Conservation (phyloP, 1,140 invertebrate species). For the Andricus grossulariae region DNA sequence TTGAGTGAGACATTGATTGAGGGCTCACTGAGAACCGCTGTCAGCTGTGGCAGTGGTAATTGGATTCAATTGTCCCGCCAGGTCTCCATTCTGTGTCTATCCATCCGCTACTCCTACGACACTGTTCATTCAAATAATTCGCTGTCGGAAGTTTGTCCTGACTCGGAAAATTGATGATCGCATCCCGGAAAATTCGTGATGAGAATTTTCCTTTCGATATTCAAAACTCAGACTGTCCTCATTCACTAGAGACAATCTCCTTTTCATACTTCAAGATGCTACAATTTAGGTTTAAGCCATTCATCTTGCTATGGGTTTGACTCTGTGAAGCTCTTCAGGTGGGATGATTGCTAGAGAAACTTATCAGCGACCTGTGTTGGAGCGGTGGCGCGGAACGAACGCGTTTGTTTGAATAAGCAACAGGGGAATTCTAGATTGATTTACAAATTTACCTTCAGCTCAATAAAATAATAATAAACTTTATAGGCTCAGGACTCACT, state of each 20-base stretch:
- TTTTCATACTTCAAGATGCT: not conserved
- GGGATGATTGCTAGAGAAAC: too few relatives aligned
- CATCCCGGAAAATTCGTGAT: constrained; percentile 18
- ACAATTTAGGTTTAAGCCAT: too few relatives aligned
- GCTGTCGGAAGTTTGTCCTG: constrained; percentile 30
- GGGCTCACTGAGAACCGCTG: constrained; percentile 32
- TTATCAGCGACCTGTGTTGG: too few relatives aligned
- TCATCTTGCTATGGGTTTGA: too few relatives aligned
- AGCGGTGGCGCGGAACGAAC: too few relatives aligned
- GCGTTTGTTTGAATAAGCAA: too few relatives aligned
- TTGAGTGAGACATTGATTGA: constrained; percentile 9
- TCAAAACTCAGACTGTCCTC: not conserved
- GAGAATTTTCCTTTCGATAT: constrained; percentile 18
- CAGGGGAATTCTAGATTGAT: too few relatives aligned
- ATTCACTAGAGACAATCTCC: not conserved
- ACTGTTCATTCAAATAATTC: constrained; percentile 59
- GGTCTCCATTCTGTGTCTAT: constrained; percentile 59
- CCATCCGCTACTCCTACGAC: constrained; percentile 60
- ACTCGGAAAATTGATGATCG: constrained; percentile 31
- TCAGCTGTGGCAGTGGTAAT: constrained; percentile 65
- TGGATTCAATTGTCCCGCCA: constrained; percentile 70
- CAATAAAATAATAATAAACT: too few relatives aligned
- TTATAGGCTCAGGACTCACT: too few relatives aligned
- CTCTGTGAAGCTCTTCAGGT: too few relatives aligned
- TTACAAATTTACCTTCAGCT: too few relatives aligned